These are phyloP conservation scores for Philypnodon macrostomus DNA, from an alignment of 2,797 vertebrate species.

Conservation along the genomic window DNA sequence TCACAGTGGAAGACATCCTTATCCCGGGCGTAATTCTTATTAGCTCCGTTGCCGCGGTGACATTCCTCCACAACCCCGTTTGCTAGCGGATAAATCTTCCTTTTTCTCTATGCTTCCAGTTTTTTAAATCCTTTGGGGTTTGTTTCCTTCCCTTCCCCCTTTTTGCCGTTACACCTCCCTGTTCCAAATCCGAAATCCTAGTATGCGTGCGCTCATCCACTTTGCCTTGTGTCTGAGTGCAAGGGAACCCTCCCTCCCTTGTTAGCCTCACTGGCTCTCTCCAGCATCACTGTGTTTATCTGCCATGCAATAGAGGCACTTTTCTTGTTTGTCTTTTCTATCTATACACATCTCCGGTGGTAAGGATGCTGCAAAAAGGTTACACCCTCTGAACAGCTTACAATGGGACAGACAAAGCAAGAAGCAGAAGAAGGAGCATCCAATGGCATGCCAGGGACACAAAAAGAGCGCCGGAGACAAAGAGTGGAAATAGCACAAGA, in stretches of 20 bases:
- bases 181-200: not conserved
- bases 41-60: conserved; percentile 54
- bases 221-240: conserved; percentile 15
- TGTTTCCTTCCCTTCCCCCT: conserved; percentile 25
- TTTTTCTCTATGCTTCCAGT: conserved; percentile 34
- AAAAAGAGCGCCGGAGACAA: conserved; percentile 57
- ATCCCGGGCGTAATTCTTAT: conserved; percentile 48
- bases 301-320: conserved; percentile 29
- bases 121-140: conserved; percentile 48
- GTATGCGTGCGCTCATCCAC: conserved; percentile 3
- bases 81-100: conserved; percentile 38
- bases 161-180: not conserved
- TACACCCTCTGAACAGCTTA: conserved; percentile 38
- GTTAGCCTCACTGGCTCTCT: conserved; percentile 29
- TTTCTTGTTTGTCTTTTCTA: conserved; percentile 28
- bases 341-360: conserved; percentile 28
- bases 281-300: conserved; percentile 30
- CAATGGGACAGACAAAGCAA: conserved; percentile 47
- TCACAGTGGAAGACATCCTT: conserved; percentile 60
- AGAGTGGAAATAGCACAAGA: conserved; percentile 55
- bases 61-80: conserved; percentile 52
- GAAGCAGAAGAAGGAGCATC: conserved; percentile 50
- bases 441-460: conserved; percentile 50
- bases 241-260: conserved; percentile 28
- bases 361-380: conserved; percentile 35